Percentiles rank a stretch among this genome's conserved stretches.
Evolutionary conservation across 37 sponge, comb jelly and placozoan genomes (phyloP).

Genomic region (Dysidea cf. avara): DNA sequence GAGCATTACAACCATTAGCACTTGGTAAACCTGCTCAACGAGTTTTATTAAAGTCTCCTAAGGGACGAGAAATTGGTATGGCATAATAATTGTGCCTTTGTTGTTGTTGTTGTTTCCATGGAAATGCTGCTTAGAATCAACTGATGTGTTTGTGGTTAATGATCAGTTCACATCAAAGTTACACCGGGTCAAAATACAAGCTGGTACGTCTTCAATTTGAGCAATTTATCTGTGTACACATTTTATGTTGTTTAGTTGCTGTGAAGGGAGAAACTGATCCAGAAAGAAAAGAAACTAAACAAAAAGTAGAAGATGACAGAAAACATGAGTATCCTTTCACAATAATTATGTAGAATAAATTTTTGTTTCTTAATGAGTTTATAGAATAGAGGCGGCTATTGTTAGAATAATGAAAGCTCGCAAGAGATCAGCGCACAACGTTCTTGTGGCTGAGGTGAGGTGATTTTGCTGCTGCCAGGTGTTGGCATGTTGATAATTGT

Average conservation of each 20-base stretch:
- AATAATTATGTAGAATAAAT: not conserved
- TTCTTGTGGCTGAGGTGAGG: conserved; percentile 84
- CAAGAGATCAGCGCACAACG: conserved; percentile 84
- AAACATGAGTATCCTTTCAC: conserved; percentile 93
- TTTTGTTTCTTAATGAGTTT: conserved; percentile 16
- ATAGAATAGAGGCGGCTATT: conserved; percentile 96
- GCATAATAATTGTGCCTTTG: not conserved
- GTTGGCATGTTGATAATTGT: not conserved
- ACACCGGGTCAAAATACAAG: conserved; percentile 92
- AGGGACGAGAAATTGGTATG: conserved; percentile 69
- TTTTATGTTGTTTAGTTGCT: too few relatives aligned
- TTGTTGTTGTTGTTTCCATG: not conserved
- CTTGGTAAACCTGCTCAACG: conserved; percentile 84
- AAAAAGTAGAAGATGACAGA: conserved; percentile 98
- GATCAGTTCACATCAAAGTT: conserved; percentile 96
- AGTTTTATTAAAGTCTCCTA: conserved; percentile 77
- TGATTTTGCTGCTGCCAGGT: not conserved
- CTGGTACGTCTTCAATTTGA: conserved; percentile 33
- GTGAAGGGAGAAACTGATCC: conserved; percentile 92
- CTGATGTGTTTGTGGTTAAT: conserved; percentile 89
- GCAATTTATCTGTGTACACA: too few relatives aligned
- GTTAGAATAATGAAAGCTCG: conserved; percentile 99
- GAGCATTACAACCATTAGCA: conserved; percentile 93
- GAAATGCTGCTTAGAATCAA: conserved; percentile 5
- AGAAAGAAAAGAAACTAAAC: conserved; percentile 95